Evolutionary conservation across 2,888 invertebrate genomes (phyloP), one percentile per base, ranked within the genome.

Genomic region (Alloscopus bannaensis): DNA sequence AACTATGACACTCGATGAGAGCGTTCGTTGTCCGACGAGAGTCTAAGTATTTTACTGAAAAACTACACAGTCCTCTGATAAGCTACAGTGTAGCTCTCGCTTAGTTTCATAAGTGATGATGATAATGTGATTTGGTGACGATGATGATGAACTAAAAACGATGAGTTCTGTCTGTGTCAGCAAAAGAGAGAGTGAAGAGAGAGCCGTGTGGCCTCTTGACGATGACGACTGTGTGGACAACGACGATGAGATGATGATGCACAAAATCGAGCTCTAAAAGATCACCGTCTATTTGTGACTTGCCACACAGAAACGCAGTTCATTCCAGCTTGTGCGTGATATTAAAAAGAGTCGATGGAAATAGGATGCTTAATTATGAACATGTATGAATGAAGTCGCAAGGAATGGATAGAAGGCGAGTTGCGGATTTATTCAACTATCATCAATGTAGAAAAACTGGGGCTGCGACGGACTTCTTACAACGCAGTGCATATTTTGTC

Each of bases 131-230:
- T 8, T 36, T 13, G 13, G 13, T 6, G 36, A 36, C 18, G 47
- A n/a, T 13, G 47, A 6, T 22, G 57, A 59, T 59, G 59, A 59
- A 59, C 59, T 59, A 11, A 59, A 59, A 59, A 31, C 55, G n/a
- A 24, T 11, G 11, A 11, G 3, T 3, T 50, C 20, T 55, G 55
- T 29, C 59, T n/a, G 59, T 59, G 59, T 59, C 59, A 59, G 52
- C 52, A 59, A 31, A n/a, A n/a, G n/a, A n/a, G n/a, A n/a, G n/a
- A n/a, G n/a, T n/a, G n/a, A n/a, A n/a, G n/a, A n/a, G n/a, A n/a
- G 31, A 59, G 31, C 59, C 18, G 18, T 24, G 52, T 52, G 52
- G 59, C 29, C 31, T 59, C 18, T 29, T 59, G 59, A 59, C 18
- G 59, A 59, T 22, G 29, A 57, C 22, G 52, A 22, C 24, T n/a